These are phyloP conservation scores for Virgularia gustaviana DNA, from an alignment of 92 coral and sea anemone genomes.

Conservation along the genomic window DNA sequence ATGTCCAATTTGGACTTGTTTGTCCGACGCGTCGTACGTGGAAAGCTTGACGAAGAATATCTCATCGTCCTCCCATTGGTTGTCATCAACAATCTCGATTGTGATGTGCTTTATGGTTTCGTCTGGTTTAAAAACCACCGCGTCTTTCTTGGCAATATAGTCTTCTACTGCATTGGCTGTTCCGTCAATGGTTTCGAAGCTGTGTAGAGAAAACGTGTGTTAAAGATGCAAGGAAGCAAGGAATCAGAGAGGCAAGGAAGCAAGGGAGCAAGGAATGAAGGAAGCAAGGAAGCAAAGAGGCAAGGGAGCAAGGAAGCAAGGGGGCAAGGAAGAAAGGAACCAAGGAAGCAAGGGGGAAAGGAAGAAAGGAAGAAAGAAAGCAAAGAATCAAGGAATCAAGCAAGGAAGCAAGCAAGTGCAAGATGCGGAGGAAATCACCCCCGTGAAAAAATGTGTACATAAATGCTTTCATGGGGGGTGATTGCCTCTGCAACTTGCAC, in stretches of 20 bases:
- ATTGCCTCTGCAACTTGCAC: no score
- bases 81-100: slow-evolving; percentile 86
- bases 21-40: slow-evolving; percentile 67
- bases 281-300: not conserved
- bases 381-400: not conserved
- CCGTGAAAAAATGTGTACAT: no score
- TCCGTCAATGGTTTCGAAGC: slow-evolving; percentile 93
- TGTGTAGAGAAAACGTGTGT: slow-evolving; percentile 1
- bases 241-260: not conserved
- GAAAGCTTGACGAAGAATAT: slow-evolving; percentile 84
- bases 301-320: not conserved
- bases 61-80: slow-evolving; percentile 98
- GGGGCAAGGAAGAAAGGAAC: not conserved
- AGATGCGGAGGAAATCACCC: no score
- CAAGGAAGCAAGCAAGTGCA: not conserved
- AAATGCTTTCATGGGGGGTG: no score
- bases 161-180: slow-evolving; percentile 78
- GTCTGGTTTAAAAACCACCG: slow-evolving; percentile 83
- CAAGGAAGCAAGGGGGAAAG: not conserved
- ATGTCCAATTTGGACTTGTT: slow-evolving; percentile 65
- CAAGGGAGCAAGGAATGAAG: not conserved
- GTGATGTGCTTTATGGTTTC: slow-evolving; percentile 77
- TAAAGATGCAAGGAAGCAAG: not conserved
- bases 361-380: not conserved
- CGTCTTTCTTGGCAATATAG: slow-evolving; percentile 77